These are phyloP conservation scores for Greenwoodochromis staneri DNA, from an alignment of 2,113 vertebrate species.

Conservation along the genomic window DNA sequence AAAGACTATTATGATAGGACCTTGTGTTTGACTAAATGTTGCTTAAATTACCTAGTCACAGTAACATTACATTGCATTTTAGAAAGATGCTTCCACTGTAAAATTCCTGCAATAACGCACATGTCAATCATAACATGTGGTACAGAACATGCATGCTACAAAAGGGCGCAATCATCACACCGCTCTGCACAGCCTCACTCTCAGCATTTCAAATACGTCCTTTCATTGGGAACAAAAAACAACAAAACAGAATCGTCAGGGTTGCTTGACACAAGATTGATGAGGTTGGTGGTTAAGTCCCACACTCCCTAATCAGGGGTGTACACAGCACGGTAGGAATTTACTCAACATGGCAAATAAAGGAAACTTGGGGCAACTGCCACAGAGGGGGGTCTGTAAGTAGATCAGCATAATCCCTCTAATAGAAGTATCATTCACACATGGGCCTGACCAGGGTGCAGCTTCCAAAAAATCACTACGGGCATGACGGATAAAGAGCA, in stretches of 20 bases:
- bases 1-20: neutral
- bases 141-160: neutral
- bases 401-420: constrained; percentile 70
- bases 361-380: constrained; percentile 69
- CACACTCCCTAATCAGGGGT: constrained; percentile 59
- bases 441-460: constrained; percentile 38
- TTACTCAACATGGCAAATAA: constrained; percentile 64
- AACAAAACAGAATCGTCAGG: constrained; percentile 31
- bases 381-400: constrained; percentile 71
- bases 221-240: constrained; percentile 30
- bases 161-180: neutral
- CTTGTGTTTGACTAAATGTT: neutral
- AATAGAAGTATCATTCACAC: constrained; percentile 72
- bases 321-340: constrained; percentile 63
- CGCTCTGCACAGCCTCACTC: neutral
- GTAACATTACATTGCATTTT: neutral
- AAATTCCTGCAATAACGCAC: neutral
- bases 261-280: constrained; percentile 53
- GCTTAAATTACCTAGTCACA: neutral
- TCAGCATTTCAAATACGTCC: constrained; percentile 8
- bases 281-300: constrained; percentile 55
- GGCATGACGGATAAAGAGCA: neutral
- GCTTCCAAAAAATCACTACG: constrained; percentile 29
- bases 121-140: neutral
- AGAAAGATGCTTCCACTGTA: neutral